phyloP scores from a whole-genome alignment of 1,140 invertebrate species.

The Matsumurasca onukii region DNA sequence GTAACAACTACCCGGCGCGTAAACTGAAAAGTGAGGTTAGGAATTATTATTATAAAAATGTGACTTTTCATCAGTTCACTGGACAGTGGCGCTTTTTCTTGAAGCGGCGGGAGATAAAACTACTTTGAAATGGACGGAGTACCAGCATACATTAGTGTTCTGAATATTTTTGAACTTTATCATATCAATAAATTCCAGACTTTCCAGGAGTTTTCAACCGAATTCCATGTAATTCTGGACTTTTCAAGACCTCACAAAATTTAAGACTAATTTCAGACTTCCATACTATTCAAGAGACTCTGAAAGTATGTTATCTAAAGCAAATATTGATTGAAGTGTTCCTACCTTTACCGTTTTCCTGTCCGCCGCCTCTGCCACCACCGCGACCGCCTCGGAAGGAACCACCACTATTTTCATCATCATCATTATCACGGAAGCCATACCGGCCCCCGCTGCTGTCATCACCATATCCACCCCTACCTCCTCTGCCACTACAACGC shows the following conservation, averaged over 20 bases:
- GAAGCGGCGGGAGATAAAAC: no score
- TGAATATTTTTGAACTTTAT: no score
- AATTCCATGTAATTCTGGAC: neutral
- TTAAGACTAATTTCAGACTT: neutral
- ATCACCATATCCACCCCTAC: neutral
- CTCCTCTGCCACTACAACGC: slow-evolving; percentile 20
- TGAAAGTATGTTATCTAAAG: neutral
- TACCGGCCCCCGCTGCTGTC: slow-evolving; percentile 1
- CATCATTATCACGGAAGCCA: slow-evolving; percentile 23
- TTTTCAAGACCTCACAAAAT: neutral
- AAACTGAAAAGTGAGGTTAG: no score
- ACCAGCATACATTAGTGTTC: no score
- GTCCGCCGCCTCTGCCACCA: slow-evolving; percentile 22
- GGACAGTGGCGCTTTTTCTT: no score
- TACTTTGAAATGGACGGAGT: no score
- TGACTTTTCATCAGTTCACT: no score
- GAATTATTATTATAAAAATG: no score
- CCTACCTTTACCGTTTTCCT: slow-evolving; percentile 8
- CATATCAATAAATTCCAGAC: no score
- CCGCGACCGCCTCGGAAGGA: slow-evolving; percentile 27
- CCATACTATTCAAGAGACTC: neutral
- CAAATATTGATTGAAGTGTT: neutral
- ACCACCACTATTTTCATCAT: slow-evolving; percentile 22
- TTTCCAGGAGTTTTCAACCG: neutral
- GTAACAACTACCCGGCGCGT: no score